phyloP scores from a whole-genome alignment of 2,888 invertebrate genomes.

The Odontocerum albicorne region DNA sequence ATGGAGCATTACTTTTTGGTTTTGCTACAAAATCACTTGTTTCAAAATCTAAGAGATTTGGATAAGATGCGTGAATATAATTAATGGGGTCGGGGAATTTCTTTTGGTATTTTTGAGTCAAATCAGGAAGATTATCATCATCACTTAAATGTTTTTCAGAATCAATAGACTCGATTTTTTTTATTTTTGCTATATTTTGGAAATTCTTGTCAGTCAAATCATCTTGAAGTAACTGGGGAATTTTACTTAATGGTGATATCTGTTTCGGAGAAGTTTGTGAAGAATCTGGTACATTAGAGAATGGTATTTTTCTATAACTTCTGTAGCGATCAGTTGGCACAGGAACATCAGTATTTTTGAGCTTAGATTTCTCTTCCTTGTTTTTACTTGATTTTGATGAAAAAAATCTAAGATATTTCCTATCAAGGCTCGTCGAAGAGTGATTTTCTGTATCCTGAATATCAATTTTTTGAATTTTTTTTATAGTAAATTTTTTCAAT shows the following conservation, averaged over 20 bases:
- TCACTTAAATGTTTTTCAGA: slow-evolving; percentile 6
- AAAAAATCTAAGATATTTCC: slow-evolving; percentile 66
- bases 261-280: slow-evolving; percentile 5
- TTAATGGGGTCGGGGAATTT: slow-evolving; percentile 57
- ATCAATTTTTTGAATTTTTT: slow-evolving; percentile 51
- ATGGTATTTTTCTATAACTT: slow-evolving; percentile 67
- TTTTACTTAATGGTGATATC: slow-evolving; percentile 3
- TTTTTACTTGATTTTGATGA: slow-evolving; percentile 46
- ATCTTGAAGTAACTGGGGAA: slow-evolving; percentile 24
- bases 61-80: slow-evolving; percentile 72
- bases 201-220: slow-evolving; percentile 19
- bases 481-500: slow-evolving; percentile 68
- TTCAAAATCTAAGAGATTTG: slow-evolving; percentile 67
- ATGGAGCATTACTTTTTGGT: slow-evolving; percentile 47
- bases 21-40: slow-evolving; percentile 50
- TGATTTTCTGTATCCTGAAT: slow-evolving; percentile 52
- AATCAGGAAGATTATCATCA: slow-evolving; percentile 26
- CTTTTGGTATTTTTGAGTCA: slow-evolving; percentile 37
- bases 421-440: slow-evolving; percentile 65
- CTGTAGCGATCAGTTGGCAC: slow-evolving; percentile 79
- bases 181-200: slow-evolving; percentile 34
- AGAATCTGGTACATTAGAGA: slow-evolving; percentile 25
- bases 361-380: slow-evolving; percentile 46
- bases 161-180: slow-evolving; percentile 34
- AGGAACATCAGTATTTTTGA: slow-evolving; percentile 54